Base-by-base conservation (phyloP, 2,113 vertebrate species). In the Oreotrochilus melanogaster region DNA sequence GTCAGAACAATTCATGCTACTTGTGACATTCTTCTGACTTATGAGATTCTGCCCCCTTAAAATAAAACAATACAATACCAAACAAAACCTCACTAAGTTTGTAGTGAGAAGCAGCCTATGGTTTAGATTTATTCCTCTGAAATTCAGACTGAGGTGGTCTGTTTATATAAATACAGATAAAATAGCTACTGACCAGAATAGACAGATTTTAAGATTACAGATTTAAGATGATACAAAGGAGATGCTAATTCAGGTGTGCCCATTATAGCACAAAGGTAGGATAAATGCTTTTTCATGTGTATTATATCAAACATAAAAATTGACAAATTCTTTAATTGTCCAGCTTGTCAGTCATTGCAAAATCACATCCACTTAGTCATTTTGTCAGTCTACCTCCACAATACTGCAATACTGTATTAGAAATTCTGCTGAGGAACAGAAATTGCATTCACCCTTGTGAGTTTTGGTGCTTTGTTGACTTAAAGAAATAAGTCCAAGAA, bases 371-470 rank as follows among this genome's bases (percentile, higher is more conserved):
- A 10, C 8, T 65, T 65, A 18, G 33, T 67, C 37, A 50, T 21
- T 84, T 78, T 78, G 22, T 48, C 58, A 65, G 16, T 39, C 18
- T 82, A 25, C 24, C 11, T 76, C 51, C 23, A 57, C 18, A 70
- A 14, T 61, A 69, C 6, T 37, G 19, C 19, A 70, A 14, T 57
- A 69, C 6, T 33, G 19, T 30, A n/a, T 67, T 90, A 67, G 48
- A 69, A 82, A 79, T 86, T 92, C 86, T 85, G 6, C 56, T 84
- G 31, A 75, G 73, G 65, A 85, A 24, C 43, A 78, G 42, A 51
- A 58, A 79, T 57, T 88, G 10, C 33, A 83, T 93, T 92, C 76
- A 86, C 75, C 66, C 88, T 76, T 94, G 24, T 80, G 67, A 79
- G 43, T 65, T 86, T 64, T 83, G 14, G 25, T 56, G 33, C 27